These are phyloP conservation scores for Lanius ludovicianus DNA, from an alignment of 2,113 vertebrate species.

Conservation along the genomic window DNA sequence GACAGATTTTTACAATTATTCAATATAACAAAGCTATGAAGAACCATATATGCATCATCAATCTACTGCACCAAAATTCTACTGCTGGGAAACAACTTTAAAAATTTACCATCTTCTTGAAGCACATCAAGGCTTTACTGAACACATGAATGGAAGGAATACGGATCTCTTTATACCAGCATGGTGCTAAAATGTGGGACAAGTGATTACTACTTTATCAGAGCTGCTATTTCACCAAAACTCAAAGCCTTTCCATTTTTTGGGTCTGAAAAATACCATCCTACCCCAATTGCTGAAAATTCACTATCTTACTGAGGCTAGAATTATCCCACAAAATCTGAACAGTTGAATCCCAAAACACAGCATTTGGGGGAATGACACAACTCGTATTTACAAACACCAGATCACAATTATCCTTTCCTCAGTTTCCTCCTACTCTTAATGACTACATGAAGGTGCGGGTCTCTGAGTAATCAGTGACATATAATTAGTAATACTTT, in stretches of 20 bases:
- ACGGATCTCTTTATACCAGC: neutral
- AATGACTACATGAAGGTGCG: neutral
- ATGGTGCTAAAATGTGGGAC: neutral
- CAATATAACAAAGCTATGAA: neutral
- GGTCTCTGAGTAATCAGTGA: neutral
- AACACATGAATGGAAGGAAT: neutral
- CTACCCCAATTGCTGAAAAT: neutral
- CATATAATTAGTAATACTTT: neutral
- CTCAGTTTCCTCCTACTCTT: neutral
- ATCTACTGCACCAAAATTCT: neutral
- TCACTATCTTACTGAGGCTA: neutral
- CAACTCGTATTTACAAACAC: neutral
- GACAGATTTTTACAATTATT: neutral
- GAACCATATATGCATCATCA: neutral
- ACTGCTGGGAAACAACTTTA: neutral
- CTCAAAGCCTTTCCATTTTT: neutral
- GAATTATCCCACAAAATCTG: neutral
- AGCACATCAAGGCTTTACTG: neutral
- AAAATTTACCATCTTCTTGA: neutral
- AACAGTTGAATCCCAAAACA: neutral
- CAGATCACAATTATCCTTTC: neutral
- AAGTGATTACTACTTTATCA: neutral
- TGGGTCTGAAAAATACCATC: neutral
- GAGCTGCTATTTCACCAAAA: neutral
- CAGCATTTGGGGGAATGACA: neutral